A percentile compares a stretch with the other conserved stretches of the same genome.
phyloP scores from a whole-genome alignment of 2,797 vertebrate genomes.

The Echeneis naucrates region DNA sequence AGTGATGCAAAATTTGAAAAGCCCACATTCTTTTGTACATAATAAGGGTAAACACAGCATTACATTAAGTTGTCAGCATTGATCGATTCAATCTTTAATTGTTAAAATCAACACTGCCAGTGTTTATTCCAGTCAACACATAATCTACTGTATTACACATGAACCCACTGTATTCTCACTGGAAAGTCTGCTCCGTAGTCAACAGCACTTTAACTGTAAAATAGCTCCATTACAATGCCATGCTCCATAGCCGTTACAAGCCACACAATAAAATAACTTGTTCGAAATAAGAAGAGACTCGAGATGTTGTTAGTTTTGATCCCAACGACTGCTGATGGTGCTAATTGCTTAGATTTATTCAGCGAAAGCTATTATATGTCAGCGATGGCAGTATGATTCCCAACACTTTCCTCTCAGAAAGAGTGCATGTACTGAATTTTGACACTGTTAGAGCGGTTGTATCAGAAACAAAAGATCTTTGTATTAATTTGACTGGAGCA shows the following conservation, averaged over 20 bases:
- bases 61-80: constrained; percentile 6
- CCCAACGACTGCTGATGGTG: constrained; percentile 37
- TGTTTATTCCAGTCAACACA: constrained; percentile 41
- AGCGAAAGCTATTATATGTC: constrained; percentile 42
- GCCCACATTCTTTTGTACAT: constrained; percentile 41
- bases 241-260: constrained; percentile 37
- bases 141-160: constrained; percentile 29
- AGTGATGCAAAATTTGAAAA: constrained; percentile 40
- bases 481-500: constrained; percentile 40
- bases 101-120: constrained; percentile 14
- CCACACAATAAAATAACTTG: constrained; percentile 54
- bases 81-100: constrained; percentile 30
- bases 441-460: constrained; percentile 39
- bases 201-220: constrained; percentile 40
- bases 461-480: constrained; percentile 46
- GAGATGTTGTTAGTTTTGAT: constrained; percentile 50
- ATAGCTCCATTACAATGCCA: constrained; percentile 49
- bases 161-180: constrained; percentile 29
- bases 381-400: constrained; percentile 43
- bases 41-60: constrained; percentile 41
- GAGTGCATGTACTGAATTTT: constrained; percentile 25
- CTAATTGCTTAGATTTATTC: constrained; percentile 56
- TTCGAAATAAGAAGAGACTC: constrained; percentile 40
- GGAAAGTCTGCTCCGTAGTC: constrained; percentile 29
- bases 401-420: constrained; percentile 19